A percentile compares a stretch with the other conserved stretches of the same genome.
Evolutionary conservation across 2,888 invertebrate genomes (phyloP).

Genomic region (Watsonalla binaria): DNA sequence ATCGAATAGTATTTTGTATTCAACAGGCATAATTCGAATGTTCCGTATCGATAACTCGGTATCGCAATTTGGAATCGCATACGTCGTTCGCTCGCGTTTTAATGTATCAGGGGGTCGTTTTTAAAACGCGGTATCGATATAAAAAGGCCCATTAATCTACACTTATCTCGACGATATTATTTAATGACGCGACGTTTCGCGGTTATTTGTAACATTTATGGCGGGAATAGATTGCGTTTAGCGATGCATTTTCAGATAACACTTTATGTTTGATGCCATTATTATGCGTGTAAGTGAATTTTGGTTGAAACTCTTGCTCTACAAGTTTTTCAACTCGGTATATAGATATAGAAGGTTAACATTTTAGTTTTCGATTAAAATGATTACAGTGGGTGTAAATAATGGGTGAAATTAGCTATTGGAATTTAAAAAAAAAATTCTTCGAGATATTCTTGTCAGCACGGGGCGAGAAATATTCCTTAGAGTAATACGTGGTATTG

Average conservation of each 20-base stretch:
- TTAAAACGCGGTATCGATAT: conserved; percentile 50
- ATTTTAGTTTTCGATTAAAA: too few species aligned
- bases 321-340: conserved; percentile 2
- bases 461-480: too few species aligned
- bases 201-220: conserved; percentile 76
- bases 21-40: conserved; percentile 13
- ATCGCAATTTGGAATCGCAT: conserved; percentile 65
- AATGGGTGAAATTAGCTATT: too few species aligned
- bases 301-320: conserved; percentile 2
- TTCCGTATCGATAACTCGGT: conserved; percentile 33
- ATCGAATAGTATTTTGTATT: neutral
- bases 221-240: conserved; percentile 46
- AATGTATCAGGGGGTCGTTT: conserved; percentile 58
- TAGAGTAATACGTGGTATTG: too few species aligned
- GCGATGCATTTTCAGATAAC: conserved; percentile 62
- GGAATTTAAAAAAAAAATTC: too few species aligned
- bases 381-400: too few species aligned
- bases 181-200: conserved; percentile 73
- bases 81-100: conserved; percentile 51
- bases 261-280: conserved; percentile 44
- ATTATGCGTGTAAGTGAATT: conserved; percentile 48
- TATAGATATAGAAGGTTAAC: too few species aligned
- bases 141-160: conserved; percentile 74
- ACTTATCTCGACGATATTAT: conserved; percentile 74
- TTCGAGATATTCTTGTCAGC: too few species aligned